These are phyloP conservation scores for Phyllotreta striolata DNA, from an alignment of 2,888 invertebrate genomes.

Conservation along the genomic window DNA sequence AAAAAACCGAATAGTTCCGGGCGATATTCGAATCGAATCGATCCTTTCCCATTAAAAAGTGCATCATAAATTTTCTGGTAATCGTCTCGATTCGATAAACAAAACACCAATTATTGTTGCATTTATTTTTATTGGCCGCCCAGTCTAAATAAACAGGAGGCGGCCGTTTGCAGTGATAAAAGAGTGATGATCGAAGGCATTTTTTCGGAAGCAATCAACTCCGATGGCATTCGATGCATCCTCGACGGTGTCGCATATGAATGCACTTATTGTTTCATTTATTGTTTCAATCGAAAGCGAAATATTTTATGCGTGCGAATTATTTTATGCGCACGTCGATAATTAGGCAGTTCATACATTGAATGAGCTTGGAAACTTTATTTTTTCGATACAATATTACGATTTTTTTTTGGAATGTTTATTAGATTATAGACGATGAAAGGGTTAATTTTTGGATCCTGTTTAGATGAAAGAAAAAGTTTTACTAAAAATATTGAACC, in stretches of 20 bases:
- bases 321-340: neutral
- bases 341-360: no score
- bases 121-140: constrained; percentile 13
- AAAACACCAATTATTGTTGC: constrained; percentile 7
- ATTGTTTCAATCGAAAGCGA: constrained; percentile 10
- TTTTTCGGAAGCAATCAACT: constrained; percentile 27
- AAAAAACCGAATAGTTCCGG: no score
- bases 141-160: constrained; percentile 21
- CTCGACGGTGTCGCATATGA: constrained; percentile 10
- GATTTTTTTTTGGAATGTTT: no score
- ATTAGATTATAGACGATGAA: no score
- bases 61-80: neutral
- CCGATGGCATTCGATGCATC: constrained; percentile 18
- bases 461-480: no score
- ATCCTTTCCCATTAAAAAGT: no score
- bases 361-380: no score
- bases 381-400: no score
- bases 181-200: constrained; percentile 31
- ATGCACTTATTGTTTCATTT: constrained; percentile 14
- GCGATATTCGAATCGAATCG: no score
- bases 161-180: constrained; percentile 20
- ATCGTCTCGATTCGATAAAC: constrained; percentile 3
- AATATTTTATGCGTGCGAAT: constrained; percentile 1
- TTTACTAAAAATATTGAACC: neutral
- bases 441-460: no score